phyloP scores from a whole-genome alignment of 1,140 invertebrate species.

The Littorina saxatilis region DNA sequence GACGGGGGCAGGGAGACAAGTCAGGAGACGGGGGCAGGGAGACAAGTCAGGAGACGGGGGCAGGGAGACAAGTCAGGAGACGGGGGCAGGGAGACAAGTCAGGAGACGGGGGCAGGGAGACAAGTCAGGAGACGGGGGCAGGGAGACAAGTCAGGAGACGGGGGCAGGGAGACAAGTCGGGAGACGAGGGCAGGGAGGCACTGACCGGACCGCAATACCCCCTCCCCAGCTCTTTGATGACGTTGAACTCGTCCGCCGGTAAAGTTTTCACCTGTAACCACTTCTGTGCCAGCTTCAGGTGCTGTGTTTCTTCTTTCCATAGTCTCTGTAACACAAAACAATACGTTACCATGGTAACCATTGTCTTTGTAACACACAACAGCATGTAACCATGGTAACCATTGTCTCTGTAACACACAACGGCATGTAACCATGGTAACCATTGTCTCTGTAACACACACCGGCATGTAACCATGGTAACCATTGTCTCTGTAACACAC shows the following conservation, averaged over 20 bases:
- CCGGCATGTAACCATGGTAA: too few relatives aligned
- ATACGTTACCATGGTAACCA: too few relatives aligned
- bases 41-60: background rate
- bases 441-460: too few relatives aligned
- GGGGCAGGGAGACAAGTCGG: background rate
- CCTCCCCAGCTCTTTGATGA: conserved; percentile 14
- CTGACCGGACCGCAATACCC: background rate
- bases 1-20: background rate
- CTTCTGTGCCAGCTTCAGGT: background rate
- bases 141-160: background rate
- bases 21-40: background rate
- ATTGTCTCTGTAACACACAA: too few relatives aligned
- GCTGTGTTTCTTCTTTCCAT: too few relatives aligned
- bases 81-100: background rate
- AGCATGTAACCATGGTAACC: too few relatives aligned
- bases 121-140: background rate
- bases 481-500: too few relatives aligned
- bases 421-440: too few relatives aligned
- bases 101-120: background rate
- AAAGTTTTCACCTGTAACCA: conserved; percentile 10
- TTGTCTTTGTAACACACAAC: too few relatives aligned
- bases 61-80: background rate
- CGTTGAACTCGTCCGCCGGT: background rate
- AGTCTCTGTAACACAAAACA: too few relatives aligned
- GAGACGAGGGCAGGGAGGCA: too few relatives aligned